Percentiles rank a stretch among this genome's conserved stretches.
Evolutionary conservation across 2,113 vertebrate species (phyloP).

Genomic region (Alethe diademata): DNA sequence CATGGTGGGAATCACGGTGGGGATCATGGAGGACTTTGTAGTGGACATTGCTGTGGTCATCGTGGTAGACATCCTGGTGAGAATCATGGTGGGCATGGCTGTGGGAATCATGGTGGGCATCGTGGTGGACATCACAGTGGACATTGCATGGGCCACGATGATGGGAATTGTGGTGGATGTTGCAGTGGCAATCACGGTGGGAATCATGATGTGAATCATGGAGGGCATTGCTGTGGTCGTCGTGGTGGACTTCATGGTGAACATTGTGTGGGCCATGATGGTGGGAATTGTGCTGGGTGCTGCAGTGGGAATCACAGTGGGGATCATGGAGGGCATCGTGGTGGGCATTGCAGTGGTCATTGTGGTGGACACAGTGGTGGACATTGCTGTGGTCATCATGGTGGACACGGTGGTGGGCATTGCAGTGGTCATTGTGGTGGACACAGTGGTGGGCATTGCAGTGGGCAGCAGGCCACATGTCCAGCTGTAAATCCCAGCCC

Average conservation of each 20-base stretch:
- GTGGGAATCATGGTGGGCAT: not conserved
- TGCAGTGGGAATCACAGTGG: not conserved
- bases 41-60: too few species aligned
- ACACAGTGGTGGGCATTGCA: accelerated
- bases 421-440: not conserved
- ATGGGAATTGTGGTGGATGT: not conserved
- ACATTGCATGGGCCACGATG: too few species aligned
- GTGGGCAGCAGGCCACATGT: accelerated
- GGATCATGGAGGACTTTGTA: too few species aligned
- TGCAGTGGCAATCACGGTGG: accelerated
- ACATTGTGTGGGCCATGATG: accelerated
- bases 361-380: accelerated
- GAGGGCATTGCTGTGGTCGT: too few species aligned
- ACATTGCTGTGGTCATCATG: accelerated
- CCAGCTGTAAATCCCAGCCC: not conserved
- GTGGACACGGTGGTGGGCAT: not conserved
- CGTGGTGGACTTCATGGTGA: too few species aligned
- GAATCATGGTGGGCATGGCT: too few species aligned
- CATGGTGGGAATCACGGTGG: accelerated
- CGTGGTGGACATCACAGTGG: not conserved
- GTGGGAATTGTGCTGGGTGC: accelerated
- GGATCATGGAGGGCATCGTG: not conserved
- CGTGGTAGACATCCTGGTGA: too few species aligned
- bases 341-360: not conserved
- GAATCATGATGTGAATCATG: too few species aligned